phyloP scores from a whole-genome alignment of 1,140 invertebrate genomes.

The Aphelenchoides fujianensis region DNA sequence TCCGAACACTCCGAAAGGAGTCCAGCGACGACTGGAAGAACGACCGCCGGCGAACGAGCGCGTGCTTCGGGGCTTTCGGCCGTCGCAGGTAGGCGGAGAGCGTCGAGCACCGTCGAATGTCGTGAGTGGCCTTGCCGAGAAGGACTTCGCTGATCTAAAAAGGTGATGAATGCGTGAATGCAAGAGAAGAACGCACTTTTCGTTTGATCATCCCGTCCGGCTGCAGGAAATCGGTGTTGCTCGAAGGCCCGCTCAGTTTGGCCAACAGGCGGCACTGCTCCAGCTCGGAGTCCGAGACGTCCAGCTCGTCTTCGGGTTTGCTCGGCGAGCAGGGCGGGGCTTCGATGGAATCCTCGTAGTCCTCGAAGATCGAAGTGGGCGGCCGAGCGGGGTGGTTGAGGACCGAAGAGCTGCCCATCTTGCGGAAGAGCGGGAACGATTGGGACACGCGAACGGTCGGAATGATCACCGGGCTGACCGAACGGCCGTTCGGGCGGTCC shows the following conservation, averaged over 20 bases:
- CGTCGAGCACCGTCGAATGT: background rate
- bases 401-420: background rate
- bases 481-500: too few species aligned
- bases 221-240: background rate
- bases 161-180: background rate
- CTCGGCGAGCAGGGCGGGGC: constrained; percentile 6
- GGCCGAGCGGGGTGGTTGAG: background rate
- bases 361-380: background rate
- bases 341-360: background rate
- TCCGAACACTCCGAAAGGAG: background rate
- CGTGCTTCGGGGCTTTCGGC: background rate
- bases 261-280: constrained; percentile 2
- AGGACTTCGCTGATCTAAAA: background rate
- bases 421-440: constrained; percentile 6
- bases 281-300: background rate
- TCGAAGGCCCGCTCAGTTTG: constrained; percentile 3
- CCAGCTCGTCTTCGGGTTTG: background rate
- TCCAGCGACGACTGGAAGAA: background rate
- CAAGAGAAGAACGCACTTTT: background rate
- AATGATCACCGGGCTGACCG: background rate
- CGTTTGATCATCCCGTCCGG: background rate
- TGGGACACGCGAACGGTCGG: background rate
- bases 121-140: background rate
- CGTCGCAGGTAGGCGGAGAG: background rate
- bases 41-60: background rate